Base-by-base conservation (phyloP, 2,113 vertebrate genomes). In the Ptyas mucosa region DNA sequence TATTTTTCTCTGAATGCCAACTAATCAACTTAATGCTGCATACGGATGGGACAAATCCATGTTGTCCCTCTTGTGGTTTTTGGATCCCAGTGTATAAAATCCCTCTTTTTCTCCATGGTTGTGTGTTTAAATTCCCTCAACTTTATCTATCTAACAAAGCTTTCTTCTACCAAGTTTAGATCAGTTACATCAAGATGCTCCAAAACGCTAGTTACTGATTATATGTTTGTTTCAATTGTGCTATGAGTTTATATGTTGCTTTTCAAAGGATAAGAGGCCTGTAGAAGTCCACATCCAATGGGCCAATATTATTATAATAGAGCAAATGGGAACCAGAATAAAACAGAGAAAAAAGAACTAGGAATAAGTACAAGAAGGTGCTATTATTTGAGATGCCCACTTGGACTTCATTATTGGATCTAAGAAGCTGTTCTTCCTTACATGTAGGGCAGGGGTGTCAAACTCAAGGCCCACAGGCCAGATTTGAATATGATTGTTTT, bases 11-110 rank as follows among this genome's bases (percentile, higher is more conserved):
- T 54, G 69, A 81, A 81, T 58, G 61, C 51, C 51, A 53, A 92
- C 34, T 54, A 92, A 75, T 8, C 54, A 26, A 89, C 1, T 93
- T 89, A 94, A 9, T 91, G 88, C 89, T 94, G 87, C 64, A 34
- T 93, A 94, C 81, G 89, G 85, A 85, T 51, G 24, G 43, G 29
- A 92, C 29, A 20, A 61, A 87, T 18, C 29, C 75, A 91, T 34
- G 81, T 15, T 9, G 2, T 85, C 39, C 55, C 52, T 57, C 23
- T 29, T 91, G 69, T 46, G 75, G 23, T 43, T 15, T 61, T 85
- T 85, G 9, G 34, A 54, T 85, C 24, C n/a, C 21, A 18, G n/a
- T 54, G 3, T 81, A 91, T 24, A 39, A 85, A 43, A 75, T 4
- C 4, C 20, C 21, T 10, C 29, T 5, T 14, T 24, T 75, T 75